Conservation (phyloP, 2,113 vertebrate species). For the Girardinichthys multiradiatus region DNA sequence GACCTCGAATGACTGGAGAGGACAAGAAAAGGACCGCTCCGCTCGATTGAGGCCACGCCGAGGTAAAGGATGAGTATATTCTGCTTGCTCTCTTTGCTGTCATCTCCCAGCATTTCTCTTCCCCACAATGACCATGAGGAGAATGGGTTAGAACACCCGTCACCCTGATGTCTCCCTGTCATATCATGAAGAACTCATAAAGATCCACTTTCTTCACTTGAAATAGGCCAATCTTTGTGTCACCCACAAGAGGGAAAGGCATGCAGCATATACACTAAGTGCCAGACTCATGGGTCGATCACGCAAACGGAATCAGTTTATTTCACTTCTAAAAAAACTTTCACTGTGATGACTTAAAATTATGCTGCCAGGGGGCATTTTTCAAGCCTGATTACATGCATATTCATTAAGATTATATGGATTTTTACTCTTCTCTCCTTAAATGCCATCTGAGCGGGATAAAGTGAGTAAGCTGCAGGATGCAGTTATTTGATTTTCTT, state of each 20-base stretch:
- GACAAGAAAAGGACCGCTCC: conserved; percentile 28
- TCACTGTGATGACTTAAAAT: conserved; percentile 13
- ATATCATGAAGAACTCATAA: conserved; percentile 65
- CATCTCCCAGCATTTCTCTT: conserved; percentile 67
- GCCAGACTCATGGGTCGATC: conserved; percentile 7
- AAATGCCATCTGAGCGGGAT: conserved; percentile 41
- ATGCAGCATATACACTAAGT: conserved; percentile 7
- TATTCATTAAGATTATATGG: conserved; percentile 50
- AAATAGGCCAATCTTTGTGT: conserved; percentile 63
- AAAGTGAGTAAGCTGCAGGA: conserved; percentile 14
- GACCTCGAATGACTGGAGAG: conserved; percentile 47
- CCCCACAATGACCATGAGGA: conserved; percentile 58
- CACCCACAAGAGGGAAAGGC: conserved; percentile 38
- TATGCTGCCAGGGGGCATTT: conserved; percentile 9
- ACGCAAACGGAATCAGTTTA: background rate
- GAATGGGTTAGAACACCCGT: conserved; percentile 66
- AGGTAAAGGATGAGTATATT: conserved; percentile 68
- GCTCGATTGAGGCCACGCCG: conserved; percentile 52
- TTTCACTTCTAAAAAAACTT: conserved; percentile 28
- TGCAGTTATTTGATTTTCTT: conserved; percentile 28
- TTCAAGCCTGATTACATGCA: conserved; percentile 46
- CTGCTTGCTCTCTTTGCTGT: conserved; percentile 60
- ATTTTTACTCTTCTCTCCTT: conserved; percentile 25
- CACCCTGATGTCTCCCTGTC: conserved; percentile 67
- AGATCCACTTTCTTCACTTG: conserved; percentile 43